Evolutionary conservation across 1,140 invertebrate genomes (phyloP).

Genomic region (Mamestra configurata): DNA sequence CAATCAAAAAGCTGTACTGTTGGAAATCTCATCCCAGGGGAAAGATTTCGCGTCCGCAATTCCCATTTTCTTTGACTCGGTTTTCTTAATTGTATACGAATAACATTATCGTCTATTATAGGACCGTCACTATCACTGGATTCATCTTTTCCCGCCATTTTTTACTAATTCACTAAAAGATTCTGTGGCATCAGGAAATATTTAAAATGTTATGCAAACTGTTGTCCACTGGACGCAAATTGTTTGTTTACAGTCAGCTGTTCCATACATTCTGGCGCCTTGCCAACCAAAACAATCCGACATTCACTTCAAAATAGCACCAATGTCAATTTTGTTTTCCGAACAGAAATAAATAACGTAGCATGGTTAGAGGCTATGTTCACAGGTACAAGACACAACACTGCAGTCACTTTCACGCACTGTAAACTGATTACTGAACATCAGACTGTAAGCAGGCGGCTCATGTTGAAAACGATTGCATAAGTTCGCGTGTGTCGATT

Average conservation of each 20-base stretch:
- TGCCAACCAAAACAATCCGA: conserved; percentile 79
- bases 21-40: conserved; percentile 83
- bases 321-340: conserved; percentile 87
- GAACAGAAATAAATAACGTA: conserved; percentile 69
- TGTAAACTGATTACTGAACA: conserved; percentile 74
- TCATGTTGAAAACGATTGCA: conserved; percentile 78
- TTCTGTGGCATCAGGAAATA: conserved; percentile 60
- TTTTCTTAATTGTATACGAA: conserved; percentile 85
- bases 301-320: conserved; percentile 83
- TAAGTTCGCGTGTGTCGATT: conserved; percentile 73
- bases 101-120: conserved; percentile 85
- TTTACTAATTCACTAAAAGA: conserved; percentile 54
- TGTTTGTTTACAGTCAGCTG: conserved; percentile 87
- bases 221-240: conserved; percentile 70
- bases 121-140: conserved; percentile 82
- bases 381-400: conserved; percentile 32
- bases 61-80: conserved; percentile 86
- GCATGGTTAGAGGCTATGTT: conserved; percentile 39
- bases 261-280: conserved; percentile 75
- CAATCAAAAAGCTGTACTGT: conserved; percentile 87
- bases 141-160: conserved; percentile 76
- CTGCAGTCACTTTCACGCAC: conserved; percentile 63
- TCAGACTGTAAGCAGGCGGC: conserved; percentile 65
- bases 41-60: conserved; percentile 83
- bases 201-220: conserved; percentile 63